Evolutionary conservation across 1,140 invertebrate genomes (phyloP).

Genomic region (Cecropterus lyciades): DNA sequence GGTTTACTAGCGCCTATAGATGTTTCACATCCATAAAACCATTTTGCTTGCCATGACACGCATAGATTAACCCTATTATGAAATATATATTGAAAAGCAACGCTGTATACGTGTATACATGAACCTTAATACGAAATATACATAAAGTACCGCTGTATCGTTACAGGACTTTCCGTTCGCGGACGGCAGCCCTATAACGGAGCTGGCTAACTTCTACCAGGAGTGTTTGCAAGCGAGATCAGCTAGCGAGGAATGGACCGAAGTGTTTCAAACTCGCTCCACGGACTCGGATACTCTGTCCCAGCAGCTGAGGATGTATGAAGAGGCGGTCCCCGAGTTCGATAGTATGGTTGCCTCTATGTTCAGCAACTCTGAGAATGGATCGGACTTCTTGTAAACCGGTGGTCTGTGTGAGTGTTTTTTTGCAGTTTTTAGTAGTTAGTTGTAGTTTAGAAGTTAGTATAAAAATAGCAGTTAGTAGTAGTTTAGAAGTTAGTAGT

Average conservation of each 20-base stretch:
- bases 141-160: conserved; percentile 2
- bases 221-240: conserved; percentile 69
- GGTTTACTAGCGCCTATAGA: no score
- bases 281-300: conserved; percentile 56
- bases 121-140: no score
- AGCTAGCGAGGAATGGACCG: conserved; percentile 58
- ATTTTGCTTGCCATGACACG: no score
- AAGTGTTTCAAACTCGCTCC: conserved; percentile 38
- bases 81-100: no score
- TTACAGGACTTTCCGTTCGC: conserved; percentile 76
- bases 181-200: conserved; percentile 73
- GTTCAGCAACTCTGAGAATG: conserved; percentile 64
- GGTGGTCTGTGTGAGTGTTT: background rate
- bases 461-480: no score
- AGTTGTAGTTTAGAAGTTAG: no score
- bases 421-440: no score
- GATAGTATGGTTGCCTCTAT: conserved; percentile 74
- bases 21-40: no score
- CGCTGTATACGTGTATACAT: no score
- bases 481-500: no score
- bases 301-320: conserved; percentile 63
- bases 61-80: no score
- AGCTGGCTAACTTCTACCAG: conserved; percentile 74
- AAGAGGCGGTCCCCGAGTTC: conserved; percentile 73
- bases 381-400: conserved; percentile 12